phyloP scores from a whole-genome alignment of 2,797 vertebrate genomes.

The Coluber constrictor region DNA sequence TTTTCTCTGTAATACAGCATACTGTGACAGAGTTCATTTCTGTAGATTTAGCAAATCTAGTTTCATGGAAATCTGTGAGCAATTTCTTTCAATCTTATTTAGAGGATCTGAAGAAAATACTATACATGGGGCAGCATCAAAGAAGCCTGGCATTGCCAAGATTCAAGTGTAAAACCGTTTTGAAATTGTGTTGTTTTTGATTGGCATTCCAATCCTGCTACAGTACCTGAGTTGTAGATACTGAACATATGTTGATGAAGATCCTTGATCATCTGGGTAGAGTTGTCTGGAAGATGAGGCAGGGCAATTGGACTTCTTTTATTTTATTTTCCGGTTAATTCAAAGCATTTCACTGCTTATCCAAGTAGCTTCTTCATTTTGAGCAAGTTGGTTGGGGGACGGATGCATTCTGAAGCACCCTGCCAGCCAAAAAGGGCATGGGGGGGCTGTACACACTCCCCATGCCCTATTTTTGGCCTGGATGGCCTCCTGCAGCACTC shows the following conservation, averaged over 20 bases:
- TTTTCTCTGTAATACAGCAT: not conserved
- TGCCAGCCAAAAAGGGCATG: no score
- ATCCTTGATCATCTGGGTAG: not conserved
- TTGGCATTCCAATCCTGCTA: constrained; percentile 30
- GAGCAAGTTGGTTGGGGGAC: not conserved
- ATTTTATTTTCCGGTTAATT: not conserved
- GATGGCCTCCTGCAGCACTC: no score
- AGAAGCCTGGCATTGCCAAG: not conserved
- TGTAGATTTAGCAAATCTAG: not conserved
- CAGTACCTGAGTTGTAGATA: constrained; percentile 30
- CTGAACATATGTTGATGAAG: not conserved
- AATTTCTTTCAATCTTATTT: not conserved
- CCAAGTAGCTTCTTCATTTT: not conserved
- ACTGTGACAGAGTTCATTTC: not conserved
- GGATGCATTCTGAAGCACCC: no score
- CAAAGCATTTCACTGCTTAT: no score
- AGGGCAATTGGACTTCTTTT: not conserved
- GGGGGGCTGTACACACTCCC: no score
- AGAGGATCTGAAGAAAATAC: not conserved
- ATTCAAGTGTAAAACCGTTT: not conserved
- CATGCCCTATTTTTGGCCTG: no score
- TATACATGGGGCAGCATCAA: not conserved
- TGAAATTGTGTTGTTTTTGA: constrained; percentile 6
- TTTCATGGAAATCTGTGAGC: not conserved
- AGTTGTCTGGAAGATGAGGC: not conserved